Conservation (phyloP, 2,113 vertebrate genomes). For the Catharus minimus region DNA sequence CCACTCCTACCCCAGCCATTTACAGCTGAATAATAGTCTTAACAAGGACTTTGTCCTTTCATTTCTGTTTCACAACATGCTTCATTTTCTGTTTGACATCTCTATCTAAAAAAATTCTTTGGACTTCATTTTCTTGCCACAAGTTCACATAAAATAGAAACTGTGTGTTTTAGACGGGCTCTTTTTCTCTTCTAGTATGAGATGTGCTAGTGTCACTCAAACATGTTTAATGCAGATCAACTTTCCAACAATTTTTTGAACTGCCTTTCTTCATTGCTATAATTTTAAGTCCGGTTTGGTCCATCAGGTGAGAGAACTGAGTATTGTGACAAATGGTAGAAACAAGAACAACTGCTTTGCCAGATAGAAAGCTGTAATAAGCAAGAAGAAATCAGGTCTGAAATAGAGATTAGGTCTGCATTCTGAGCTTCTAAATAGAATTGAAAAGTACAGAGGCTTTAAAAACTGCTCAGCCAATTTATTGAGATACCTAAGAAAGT, state of each 20-base stretch:
- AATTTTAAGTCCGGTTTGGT: not conserved
- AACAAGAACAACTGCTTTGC: not conserved
- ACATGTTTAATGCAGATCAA: not conserved
- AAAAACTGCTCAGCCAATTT: not conserved
- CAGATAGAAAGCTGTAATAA: not conserved
- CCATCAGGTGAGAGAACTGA: not conserved
- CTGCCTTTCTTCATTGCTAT: not conserved
- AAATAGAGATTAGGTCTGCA: not conserved
- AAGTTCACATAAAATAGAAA: not conserved
- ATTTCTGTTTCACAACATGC: not conserved
- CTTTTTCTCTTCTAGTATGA: not conserved
- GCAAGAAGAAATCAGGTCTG: not conserved
- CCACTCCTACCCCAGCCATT: not conserved
- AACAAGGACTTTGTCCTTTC: not conserved
- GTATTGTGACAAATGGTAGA: not conserved
- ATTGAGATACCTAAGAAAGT: not conserved
- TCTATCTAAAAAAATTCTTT: not conserved
- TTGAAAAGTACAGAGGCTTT: not conserved
- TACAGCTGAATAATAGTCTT: not conserved
- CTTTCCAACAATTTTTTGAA: not conserved
- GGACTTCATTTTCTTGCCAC: not conserved
- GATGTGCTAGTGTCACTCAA: not conserved
- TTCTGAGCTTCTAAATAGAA: no score
- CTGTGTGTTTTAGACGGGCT: not conserved
- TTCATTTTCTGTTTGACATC: not conserved